These are phyloP conservation scores for Melanargia galathea DNA, from an alignment of 2,888 invertebrate species.

Conservation along the genomic window DNA sequence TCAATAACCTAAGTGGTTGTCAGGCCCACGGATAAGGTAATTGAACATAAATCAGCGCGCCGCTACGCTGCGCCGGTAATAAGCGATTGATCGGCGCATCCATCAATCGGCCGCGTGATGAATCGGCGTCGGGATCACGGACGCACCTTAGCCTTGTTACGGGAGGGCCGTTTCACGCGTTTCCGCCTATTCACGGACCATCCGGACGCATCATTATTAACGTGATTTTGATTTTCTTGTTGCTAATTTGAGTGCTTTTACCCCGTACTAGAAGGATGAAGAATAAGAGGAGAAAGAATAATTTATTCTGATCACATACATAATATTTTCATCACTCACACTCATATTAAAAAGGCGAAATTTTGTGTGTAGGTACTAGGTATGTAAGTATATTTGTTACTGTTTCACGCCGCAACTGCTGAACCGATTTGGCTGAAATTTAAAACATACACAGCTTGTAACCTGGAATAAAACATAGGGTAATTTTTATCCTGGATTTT, in stretches of 20 bases:
- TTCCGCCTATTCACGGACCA: not conserved
- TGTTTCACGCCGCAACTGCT: too few relatives aligned
- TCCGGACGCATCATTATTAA: not conserved
- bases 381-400: too few relatives aligned
- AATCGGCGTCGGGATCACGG: slow-evolving; percentile 13
- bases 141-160: not conserved
- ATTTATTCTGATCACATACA: too few relatives aligned
- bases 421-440: too few relatives aligned
- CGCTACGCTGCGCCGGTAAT: slow-evolving; percentile 27
- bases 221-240: not conserved
- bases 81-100: slow-evolving; percentile 38
- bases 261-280: too few relatives aligned
- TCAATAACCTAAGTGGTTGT: slow-evolving; percentile 34
- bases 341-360: too few relatives aligned
- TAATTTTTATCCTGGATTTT: too few relatives aligned
- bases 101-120: slow-evolving; percentile 39
- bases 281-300: too few relatives aligned
- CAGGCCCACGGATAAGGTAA: slow-evolving; percentile 30
- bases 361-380: too few relatives aligned
- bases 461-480: too few relatives aligned
- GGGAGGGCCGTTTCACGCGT: not conserved
- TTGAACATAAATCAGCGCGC: slow-evolving; percentile 37
- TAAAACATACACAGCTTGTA: too few relatives aligned
- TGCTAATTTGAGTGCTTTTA: not conserved
- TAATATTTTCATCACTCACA: too few relatives aligned